phyloP scores from a whole-genome alignment of 2,113 vertebrate species.

The Lasiurus borealis region DNA sequence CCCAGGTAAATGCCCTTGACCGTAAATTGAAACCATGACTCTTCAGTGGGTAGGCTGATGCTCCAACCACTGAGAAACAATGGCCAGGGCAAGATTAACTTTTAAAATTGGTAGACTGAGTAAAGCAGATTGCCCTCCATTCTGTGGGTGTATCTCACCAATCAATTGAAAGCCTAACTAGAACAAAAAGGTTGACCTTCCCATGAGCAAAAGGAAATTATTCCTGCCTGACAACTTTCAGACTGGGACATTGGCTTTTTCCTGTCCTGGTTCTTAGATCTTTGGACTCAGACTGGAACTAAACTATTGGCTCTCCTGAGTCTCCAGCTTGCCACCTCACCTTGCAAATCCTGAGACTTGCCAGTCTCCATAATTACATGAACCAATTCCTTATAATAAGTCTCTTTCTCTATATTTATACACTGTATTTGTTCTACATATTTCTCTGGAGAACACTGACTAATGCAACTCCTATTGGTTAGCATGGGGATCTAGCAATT shows the following conservation, averaged over 20 bases:
- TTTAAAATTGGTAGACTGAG: neutral
- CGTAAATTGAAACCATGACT: too few relatives aligned
- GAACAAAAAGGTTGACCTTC: neutral
- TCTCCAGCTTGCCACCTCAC: neutral
- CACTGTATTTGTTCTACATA: neutral
- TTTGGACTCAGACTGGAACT: neutral
- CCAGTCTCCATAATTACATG: neutral
- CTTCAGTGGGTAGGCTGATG: too few relatives aligned
- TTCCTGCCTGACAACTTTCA: neutral
- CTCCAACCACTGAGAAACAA: too few relatives aligned
- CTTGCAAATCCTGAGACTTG: neutral
- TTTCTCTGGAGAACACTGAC: neutral
- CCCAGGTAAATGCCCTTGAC: too few relatives aligned
- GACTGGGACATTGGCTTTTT: neutral
- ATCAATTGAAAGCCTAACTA: neutral
- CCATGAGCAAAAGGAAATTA: neutral
- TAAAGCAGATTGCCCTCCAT: neutral
- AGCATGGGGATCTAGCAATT: neutral
- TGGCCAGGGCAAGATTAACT: neutral
- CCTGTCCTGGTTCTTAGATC: neutral
- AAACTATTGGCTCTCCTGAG: neutral
- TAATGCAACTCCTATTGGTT: neutral
- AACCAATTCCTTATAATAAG: neutral
- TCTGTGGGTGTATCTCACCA: neutral
- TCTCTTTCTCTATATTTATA: neutral